phyloP scores from a whole-genome alignment of 2,113 vertebrate genomes.

The Sminthopsis crassicaudata region DNA sequence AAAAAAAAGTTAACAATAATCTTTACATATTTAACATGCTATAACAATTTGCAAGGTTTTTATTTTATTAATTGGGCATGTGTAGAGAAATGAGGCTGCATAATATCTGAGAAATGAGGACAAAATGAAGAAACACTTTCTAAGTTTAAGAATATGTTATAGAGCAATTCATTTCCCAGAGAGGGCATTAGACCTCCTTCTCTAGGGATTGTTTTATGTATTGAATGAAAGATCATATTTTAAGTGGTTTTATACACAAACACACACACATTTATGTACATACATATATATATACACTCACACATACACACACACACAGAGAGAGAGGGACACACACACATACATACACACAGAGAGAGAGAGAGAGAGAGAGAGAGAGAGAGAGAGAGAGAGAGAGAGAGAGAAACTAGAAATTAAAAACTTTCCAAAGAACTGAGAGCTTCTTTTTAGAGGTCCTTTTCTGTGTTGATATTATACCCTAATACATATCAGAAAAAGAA shows the following conservation, averaged over 20 bases:
- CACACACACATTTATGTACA: too few species aligned
- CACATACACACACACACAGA: too few species aligned
- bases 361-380: too few species aligned
- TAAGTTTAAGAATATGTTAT: not conserved
- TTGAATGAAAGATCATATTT: not conserved
- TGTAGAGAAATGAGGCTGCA: not conserved
- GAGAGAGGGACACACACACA: too few species aligned
- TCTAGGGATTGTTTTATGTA: not conserved
- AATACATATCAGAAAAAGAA: not conserved
- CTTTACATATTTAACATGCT: not conserved
- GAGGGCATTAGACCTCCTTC: not conserved
- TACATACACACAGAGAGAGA: too few species aligned
- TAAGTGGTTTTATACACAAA: not conserved
- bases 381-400: too few species aligned
- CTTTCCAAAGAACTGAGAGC: not conserved
- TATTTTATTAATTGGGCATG: not conserved
- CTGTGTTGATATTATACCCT: not conserved
- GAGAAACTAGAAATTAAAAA: not conserved
- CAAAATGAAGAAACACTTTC: not conserved
- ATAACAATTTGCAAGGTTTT: not conserved
- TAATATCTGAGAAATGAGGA: not conserved
- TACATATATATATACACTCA: too few species aligned
- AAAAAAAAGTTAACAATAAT: not conserved
- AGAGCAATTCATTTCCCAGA: not conserved
- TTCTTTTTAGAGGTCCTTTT: not conserved